A percentile compares a stretch with the other conserved stretches of the same genome.
These are phyloP conservation scores for Napeogenes sylphis DNA, from an alignment of 2,888 invertebrate species.

Conservation along the genomic window DNA sequence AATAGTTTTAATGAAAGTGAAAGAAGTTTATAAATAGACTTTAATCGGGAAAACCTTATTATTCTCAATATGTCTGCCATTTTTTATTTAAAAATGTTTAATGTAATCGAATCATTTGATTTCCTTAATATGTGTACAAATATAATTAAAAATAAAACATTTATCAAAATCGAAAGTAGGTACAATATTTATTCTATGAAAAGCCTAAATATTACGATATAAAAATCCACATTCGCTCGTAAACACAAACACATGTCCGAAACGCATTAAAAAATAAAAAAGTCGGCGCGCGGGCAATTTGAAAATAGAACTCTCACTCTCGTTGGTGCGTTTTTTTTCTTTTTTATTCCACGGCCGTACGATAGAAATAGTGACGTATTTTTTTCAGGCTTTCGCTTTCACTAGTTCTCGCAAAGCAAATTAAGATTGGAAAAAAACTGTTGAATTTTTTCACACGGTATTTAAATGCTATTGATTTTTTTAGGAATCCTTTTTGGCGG, in stretches of 20 bases:
- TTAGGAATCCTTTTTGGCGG: slow-evolving; percentile 37
- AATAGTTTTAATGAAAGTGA: no score
- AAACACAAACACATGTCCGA: slow-evolving; percentile 41
- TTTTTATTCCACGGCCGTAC: slow-evolving; percentile 60
- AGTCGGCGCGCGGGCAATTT: slow-evolving; percentile 57
- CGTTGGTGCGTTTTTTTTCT: slow-evolving; percentile 50
- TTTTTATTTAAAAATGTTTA: no score
- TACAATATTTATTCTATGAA: no score
- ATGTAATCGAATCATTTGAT: no score
- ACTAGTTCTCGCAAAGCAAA: slow-evolving; percentile 70
- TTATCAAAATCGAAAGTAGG: no score
- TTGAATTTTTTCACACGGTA: slow-evolving; percentile 55
- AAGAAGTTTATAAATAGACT: no score
- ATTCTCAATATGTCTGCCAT: no score
- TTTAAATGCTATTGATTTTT: slow-evolving; percentile 58
- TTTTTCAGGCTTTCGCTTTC: slow-evolving; percentile 66
- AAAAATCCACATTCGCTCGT: slow-evolving; percentile 24
- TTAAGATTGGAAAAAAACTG: slow-evolving; percentile 69
- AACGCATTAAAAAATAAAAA: slow-evolving; percentile 43
- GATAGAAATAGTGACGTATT: slow-evolving; percentile 75
- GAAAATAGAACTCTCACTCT: slow-evolving; percentile 72
- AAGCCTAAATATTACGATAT: no score
- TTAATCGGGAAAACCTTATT: no score
- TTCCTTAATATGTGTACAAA: no score
- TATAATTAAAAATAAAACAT: no score